Conservation (phyloP, 2,113 vertebrate species). For the Callipepla squamata region DNA sequence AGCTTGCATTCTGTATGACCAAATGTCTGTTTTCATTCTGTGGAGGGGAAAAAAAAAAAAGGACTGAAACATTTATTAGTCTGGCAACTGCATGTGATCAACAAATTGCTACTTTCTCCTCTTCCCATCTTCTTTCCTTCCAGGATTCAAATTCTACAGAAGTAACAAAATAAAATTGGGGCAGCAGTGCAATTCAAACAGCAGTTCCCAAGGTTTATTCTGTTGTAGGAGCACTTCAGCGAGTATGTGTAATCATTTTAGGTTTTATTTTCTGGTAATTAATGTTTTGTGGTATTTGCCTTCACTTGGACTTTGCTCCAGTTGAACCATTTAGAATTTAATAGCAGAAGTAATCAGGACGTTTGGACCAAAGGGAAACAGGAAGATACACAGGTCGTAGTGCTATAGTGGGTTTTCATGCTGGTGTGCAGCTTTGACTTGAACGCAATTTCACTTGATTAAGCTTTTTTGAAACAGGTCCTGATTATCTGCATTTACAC, state of each 20-base stretch:
- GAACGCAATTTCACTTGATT: not conserved
- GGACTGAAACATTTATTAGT: not conserved
- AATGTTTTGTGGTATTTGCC: not conserved
- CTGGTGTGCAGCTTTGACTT: not conserved
- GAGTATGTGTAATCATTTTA: constrained; percentile 3
- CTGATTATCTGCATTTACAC: not conserved
- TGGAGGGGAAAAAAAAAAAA: fast-evolving
- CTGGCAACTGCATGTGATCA: not conserved
- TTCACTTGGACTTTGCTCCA: constrained; percentile 17
- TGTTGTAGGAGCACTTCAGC: constrained; percentile 23
- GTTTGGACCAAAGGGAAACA: not conserved
- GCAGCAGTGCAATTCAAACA: not conserved
- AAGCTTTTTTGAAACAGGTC: not conserved
- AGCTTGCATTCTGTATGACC: constrained; percentile 1
- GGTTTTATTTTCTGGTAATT: constrained; percentile 30
- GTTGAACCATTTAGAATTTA: too few relatives aligned
- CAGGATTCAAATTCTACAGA: not conserved
- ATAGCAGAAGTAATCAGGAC: not conserved
- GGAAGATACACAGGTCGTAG: not conserved
- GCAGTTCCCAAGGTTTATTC: not conserved
- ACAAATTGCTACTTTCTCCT: not conserved
- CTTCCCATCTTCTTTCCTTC: not conserved
- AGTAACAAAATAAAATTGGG: not conserved
- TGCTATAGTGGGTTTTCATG: not conserved
- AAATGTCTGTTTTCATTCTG: not conserved